A percentile compares a stretch with the other conserved stretches of the same genome.
phyloP scores from a whole-genome alignment of 92 coral and sea anemone species.

The Epizoanthus rinbou region DNA sequence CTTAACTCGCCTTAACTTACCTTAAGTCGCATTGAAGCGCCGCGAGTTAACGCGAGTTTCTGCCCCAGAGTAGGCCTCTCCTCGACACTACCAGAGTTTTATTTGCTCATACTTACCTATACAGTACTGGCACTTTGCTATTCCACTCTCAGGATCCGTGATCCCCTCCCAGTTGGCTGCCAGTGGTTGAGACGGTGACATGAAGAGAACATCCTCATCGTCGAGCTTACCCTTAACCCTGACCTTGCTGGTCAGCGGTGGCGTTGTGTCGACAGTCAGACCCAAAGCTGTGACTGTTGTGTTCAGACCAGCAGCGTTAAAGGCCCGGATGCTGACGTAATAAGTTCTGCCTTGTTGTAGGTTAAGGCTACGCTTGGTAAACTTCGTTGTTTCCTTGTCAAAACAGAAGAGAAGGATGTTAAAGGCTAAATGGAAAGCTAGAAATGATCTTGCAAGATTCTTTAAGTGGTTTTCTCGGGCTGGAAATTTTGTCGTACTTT shows the following conservation, averaged over 20 bases:
- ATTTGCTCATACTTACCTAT: slow-evolving; percentile 49
- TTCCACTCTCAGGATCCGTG: slow-evolving; percentile 79
- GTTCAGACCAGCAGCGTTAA: slow-evolving; percentile 77
- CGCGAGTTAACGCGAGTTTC: too few relatives aligned
- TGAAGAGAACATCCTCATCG: slow-evolving; percentile 53
- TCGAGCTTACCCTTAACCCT: slow-evolving; percentile 58
- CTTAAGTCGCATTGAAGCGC: too few relatives aligned
- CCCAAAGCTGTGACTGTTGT: slow-evolving; percentile 57
- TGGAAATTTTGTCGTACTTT: too few relatives aligned
- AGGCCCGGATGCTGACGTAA: slow-evolving; percentile 72
- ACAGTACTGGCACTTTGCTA: slow-evolving; percentile 62
- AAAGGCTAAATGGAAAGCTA: background rate
- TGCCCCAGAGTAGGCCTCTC: too few relatives aligned
- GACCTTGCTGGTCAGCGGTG: slow-evolving; percentile 58
- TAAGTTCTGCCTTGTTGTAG: slow-evolving; percentile 56
- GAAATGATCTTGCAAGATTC: too few relatives aligned
- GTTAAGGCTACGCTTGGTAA: slow-evolving; percentile 38
- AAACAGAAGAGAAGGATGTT: background rate
- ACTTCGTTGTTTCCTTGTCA: slow-evolving; percentile 41
- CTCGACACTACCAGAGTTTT: too few relatives aligned
- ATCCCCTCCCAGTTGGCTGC: slow-evolving; percentile 76
- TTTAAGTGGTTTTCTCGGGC: too few relatives aligned
- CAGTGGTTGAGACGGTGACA: slow-evolving; percentile 51
- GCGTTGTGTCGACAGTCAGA: slow-evolving; percentile 69
- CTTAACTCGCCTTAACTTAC: too few relatives aligned